Base-by-base conservation (phyloP, 2,888 invertebrate species). In the Isotomurus palustris region DNA sequence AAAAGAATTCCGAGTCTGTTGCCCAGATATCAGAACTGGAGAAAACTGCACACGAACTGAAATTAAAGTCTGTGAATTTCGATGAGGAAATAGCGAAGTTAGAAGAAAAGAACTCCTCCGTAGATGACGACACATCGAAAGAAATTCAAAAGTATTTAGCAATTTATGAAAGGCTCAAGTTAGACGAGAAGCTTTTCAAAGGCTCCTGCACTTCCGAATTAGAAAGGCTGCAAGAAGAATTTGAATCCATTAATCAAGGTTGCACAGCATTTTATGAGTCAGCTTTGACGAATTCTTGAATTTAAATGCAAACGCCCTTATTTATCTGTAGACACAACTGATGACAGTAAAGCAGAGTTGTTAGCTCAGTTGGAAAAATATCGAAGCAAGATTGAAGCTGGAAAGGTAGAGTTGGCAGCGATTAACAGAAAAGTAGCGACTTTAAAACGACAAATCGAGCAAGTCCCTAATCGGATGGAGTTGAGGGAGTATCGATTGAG, bases 401-500 rank as follows among this genome's bases (percentile, higher is more conserved):
- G 86, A 47, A 79, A 86, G 66, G 74, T 87, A 49, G 83, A 86
- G 67, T 74, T 91, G 69, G 93, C 91, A 0, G 85, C 86, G 72
- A 81, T 85, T 65, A 90, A 88, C 75, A 81, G 90, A 38, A 84
- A 85, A 64, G 85, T 94, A 56, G 84, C 91, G 17, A 81, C 83
- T 12, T 82, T 95, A 68, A 86, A 90, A 57, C 80, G 91, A 25
- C 88, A 90, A 72, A 78, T 96, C 55, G 97, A 97, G 74, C 91
- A 93, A 72, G 85, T 94, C 55, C 97, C 97, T 1, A 88, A 91
- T 29, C 82, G 93, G 59, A 89, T 91, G 0, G 97, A 99, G 75
- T 78, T 97, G 53, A 83, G 90, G 52, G 97, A 99, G 74, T 97
- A 99, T 75, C 95, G 97, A 75, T 83, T 90, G 72, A 80, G 97